Base-by-base conservation (phyloP, 2,888 invertebrate species). In the Drosophila stalkeri region DNA sequence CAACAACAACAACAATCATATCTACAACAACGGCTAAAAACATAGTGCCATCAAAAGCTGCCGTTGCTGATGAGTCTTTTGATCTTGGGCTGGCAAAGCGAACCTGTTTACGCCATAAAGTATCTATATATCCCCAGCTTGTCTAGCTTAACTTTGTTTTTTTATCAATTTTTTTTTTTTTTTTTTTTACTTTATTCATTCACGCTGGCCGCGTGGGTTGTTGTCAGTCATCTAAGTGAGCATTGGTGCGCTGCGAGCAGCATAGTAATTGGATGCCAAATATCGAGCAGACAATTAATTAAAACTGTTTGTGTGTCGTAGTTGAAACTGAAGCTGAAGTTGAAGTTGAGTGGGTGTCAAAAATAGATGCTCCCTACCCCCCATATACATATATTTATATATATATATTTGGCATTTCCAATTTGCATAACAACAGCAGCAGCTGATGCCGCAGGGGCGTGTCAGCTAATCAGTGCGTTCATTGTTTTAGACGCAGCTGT, bases 201-300 rank as follows among this genome's bases (percentile, higher is more conserved):
- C 47, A n/a, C 71, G 78, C 70, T 59, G 62, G 44, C 55, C 61
- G 80, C 84, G 84, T 85, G 86, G 84, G 86, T 39, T 47, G 64
- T 33, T 54, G 54, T 43, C 74, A 49, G 69, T 31, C 69, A 37
- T 41, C 39, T 18, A 49, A 54, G 47, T 49, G 55, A 16, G 16
- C 18, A 18, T 33, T 20, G 31, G 63, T 3, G 51, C 9, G 51
- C 44, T 51, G 72, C 74, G 81, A 72, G 75, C 33, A 46, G 39
- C 39, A 44, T 49, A 35, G 77, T 77, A 77, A 77, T 77, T 77
- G 77, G 77, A 77, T 72, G 82, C 74, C 82, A 85, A 79, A 81
- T 75, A 72, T 77, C 79, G 81, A 84, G 78, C 84, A 77, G 80
- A 76, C 84, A 80, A 85, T 85, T 85, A 85, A 84, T 85, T 87